Percentiles rank a stretch among this genome's conserved stretches.
Conservation (phyloP, 2,888 invertebrate genomes). For the Andrena flavipes region DNA sequence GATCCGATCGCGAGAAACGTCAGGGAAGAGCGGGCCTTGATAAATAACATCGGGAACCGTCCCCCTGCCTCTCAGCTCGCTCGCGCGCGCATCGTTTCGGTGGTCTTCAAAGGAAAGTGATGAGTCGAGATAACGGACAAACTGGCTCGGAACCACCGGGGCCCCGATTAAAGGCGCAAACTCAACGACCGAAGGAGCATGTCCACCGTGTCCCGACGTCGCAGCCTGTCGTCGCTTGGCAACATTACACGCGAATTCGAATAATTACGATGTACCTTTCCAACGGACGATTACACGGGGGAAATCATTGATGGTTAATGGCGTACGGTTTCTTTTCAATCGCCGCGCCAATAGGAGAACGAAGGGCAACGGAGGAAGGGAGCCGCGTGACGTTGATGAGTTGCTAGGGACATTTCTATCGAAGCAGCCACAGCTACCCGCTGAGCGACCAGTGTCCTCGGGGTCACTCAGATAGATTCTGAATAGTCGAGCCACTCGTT, state of each 20-base stretch:
- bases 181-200: constrained; percentile 16
- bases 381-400: no score
- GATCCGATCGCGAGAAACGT: constrained; percentile 66
- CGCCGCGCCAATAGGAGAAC: neutral
- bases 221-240: neutral
- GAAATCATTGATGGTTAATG: neutral
- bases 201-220: constrained; percentile 1
- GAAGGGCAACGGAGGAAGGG: neutral
- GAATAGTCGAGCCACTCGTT: neutral
- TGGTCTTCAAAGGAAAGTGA: constrained; percentile 74
- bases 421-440: no score
- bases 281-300: constrained; percentile 7
- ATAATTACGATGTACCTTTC: constrained; percentile 1
- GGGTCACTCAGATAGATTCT: neutral
- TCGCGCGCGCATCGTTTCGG: constrained; percentile 61
- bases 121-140: constrained; percentile 63
- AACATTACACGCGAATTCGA: constrained; percentile 21
- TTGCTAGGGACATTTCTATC: no score
- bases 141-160: constrained; percentile 52
- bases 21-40: constrained; percentile 59
- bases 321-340: neutral
- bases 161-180: constrained; percentile 55
- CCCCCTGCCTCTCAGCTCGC: constrained; percentile 12
- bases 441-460: neutral
- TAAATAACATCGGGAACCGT: constrained; percentile 64